phyloP scores from a whole-genome alignment of 2,888 invertebrate genomes.

The Pachymerium ferrugineum region DNA sequence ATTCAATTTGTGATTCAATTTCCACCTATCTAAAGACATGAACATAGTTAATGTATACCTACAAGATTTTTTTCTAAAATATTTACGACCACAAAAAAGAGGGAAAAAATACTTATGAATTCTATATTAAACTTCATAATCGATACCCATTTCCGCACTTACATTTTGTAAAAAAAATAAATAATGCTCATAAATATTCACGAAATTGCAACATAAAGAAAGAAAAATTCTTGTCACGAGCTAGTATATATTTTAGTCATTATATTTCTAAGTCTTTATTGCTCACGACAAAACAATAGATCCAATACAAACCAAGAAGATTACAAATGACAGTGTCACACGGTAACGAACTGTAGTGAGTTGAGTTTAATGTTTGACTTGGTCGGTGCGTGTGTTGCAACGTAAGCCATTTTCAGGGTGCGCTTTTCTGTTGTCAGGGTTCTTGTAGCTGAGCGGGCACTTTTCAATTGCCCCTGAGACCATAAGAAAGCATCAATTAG shows the following conservation, averaged over 20 bases:
- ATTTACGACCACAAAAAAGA: too few species aligned
- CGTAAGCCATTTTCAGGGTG: constrained; percentile 27
- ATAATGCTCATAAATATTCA: too few species aligned
- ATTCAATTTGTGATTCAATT: not conserved
- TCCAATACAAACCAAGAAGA: not conserved
- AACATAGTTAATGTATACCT: too few species aligned
- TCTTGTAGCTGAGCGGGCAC: constrained; percentile 22
- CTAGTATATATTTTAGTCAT: not conserved
- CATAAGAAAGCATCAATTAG: constrained; percentile 20
- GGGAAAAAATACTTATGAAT: too few species aligned
- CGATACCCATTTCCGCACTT: not conserved
- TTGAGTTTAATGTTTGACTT: constrained; percentile 27
- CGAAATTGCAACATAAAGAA: too few species aligned
- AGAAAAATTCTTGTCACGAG: not conserved
- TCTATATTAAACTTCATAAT: too few species aligned
- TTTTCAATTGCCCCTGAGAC: constrained; percentile 27
- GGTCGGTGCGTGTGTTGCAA: constrained; percentile 20
- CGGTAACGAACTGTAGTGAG: constrained; percentile 9
- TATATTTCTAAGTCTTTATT: not conserved
- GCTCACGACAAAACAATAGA: not conserved
- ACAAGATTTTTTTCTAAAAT: too few species aligned
- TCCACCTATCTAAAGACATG: too few species aligned
- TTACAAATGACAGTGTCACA: constrained; percentile 19
- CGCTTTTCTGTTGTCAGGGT: constrained; percentile 21
- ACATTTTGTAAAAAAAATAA: too few species aligned